Base-by-base conservation (phyloP, 2,888 invertebrate species). In the Branchellion lobata region DNA sequence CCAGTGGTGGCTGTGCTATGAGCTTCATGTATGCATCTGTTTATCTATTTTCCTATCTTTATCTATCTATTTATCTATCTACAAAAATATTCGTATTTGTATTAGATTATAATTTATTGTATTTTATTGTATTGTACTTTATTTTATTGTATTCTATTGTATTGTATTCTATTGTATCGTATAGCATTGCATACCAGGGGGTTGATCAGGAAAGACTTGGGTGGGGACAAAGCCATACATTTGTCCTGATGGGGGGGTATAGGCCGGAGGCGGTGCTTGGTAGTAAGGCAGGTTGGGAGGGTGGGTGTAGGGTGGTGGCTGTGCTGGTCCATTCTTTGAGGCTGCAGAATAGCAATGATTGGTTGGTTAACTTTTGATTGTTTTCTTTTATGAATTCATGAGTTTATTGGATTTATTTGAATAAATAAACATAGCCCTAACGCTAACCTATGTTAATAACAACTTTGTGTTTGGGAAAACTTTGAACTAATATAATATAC, bases 191-290 rank as follows among this genome's bases (percentile, higher is more conserved):
- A n/a, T n/a, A n/a, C n/a, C n/a, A n/a, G 88, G 89, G 78, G 88
- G 89, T 79, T 86, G 86, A 69, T 86, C 84, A 8, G 91, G 91
- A 85, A 91, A 91, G 83, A 86, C 84, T 31, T 84, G 82, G 81
- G 85, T 85, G 5, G 87, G 87, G n/a, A 87, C 86, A 84, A 87
- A 87, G 47, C 84, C 84, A 81, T 86, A 87, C 79, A 84, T 82
- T 0, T 84, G 85, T 47, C 84, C 85, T 61, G 84, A 83, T 21
- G 86, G 86, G 0, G 86, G 85, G 57, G 91, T 91, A 84, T 91
- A 89, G 79, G 92, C 92, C 0, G 94, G 94, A 74, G 96, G 96
- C 84, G 93, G 91, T 93, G 96, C 96, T 82, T 96, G 96, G 85
- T 96, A 96, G 87, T 94, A 94, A 27, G 94, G 94, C 27, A 65